Evolutionary conservation across 2,888 invertebrate species (phyloP).

Genomic region (Criorhina ranunculi): DNA sequence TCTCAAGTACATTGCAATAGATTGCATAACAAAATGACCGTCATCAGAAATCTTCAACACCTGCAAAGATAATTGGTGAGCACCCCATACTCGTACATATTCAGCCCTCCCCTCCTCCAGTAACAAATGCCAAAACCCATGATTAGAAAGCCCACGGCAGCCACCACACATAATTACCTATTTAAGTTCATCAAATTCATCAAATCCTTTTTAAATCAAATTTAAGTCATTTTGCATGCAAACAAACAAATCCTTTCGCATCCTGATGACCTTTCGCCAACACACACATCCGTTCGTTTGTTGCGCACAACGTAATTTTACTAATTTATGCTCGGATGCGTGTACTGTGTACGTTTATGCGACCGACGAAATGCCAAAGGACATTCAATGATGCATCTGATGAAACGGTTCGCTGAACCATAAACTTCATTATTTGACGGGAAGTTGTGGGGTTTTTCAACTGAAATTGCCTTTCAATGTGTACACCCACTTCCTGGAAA

Average conservation of each 20-base stretch:
- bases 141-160: neutral
- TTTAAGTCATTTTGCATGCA: conserved; percentile 13
- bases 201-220: conserved; percentile 22
- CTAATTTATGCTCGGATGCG: conserved; percentile 3
- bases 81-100: too few relatives aligned
- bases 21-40: too few relatives aligned
- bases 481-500: conserved; percentile 6
- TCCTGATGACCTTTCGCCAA: neutral
- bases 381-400: conserved; percentile 55
- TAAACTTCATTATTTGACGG: conserved; percentile 60
- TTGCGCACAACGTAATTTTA: conserved; percentile 16
- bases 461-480: conserved; percentile 40
- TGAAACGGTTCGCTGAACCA: conserved; percentile 67
- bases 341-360: conserved; percentile 2
- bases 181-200: conserved; percentile 1
- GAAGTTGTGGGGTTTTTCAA: neutral
- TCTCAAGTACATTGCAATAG: too few relatives aligned
- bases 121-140: neutral
- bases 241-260: conserved; percentile 10
- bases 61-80: too few relatives aligned
- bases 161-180: neutral
- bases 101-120: too few relatives aligned
- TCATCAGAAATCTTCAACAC: too few relatives aligned
- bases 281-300: neutral
- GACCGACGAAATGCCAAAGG: conserved; percentile 48